A percentile compares a stretch with the other conserved stretches of the same genome.
Evolutionary conservation across 2,797 vertebrate species (phyloP).

Genomic region (Pogonophryne albipinna): DNA sequence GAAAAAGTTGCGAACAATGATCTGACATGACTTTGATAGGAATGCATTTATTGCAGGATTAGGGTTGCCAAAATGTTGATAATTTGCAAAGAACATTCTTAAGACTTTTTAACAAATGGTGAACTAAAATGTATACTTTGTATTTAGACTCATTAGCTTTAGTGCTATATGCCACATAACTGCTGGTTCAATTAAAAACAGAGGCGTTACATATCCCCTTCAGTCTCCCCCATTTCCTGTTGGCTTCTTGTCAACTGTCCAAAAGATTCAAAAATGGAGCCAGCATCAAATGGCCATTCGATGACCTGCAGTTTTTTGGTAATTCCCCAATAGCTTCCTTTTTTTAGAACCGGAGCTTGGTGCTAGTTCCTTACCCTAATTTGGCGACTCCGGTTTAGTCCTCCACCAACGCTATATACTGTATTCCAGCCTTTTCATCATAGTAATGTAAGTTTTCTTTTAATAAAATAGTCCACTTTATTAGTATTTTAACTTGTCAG

Average conservation of each 20-base stretch:
- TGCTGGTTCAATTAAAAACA: too few species aligned
- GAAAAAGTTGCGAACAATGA: background rate
- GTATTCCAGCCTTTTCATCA: too few species aligned
- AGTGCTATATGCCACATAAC: too few species aligned
- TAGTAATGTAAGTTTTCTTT: too few species aligned
- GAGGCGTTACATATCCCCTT: too few species aligned
- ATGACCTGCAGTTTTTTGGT: background rate
- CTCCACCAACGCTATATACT: background rate
- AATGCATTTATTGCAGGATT: background rate
- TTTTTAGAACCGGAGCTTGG: background rate
- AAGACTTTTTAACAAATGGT: background rate
- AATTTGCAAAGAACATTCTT: background rate
- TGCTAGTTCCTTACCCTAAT: background rate
- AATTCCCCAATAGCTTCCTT: background rate
- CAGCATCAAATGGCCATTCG: background rate
- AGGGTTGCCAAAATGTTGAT: too few species aligned
- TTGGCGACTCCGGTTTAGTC: background rate
- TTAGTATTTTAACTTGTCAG: too few species aligned
- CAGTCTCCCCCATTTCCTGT: background rate
- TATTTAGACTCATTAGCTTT: too few species aligned
- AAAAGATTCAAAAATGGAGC: too few species aligned
- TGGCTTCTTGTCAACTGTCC: too few species aligned
- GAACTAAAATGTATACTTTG: background rate
- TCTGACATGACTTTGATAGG: slow-evolving; percentile 13
- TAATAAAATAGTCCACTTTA: too few species aligned